These are phyloP conservation scores for Ciona savignyi DNA, from an alignment of 23 tunicate species.

Conservation along the genomic window DNA sequence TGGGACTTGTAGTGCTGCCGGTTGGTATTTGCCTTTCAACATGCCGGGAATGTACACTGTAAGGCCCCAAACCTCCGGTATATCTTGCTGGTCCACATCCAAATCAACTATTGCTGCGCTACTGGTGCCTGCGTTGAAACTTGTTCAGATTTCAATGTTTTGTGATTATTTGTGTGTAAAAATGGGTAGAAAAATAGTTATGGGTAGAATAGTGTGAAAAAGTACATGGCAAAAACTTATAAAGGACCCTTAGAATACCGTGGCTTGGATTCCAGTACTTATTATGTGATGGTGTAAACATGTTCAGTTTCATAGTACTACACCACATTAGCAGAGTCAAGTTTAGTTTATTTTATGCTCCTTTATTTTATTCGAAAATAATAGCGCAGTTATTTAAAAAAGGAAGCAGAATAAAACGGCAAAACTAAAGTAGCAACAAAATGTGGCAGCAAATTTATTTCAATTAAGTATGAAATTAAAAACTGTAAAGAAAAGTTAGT, in stretches of 20 bases:
- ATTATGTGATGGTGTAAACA: no score
- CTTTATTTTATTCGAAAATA: no score
- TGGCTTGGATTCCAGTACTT: no score
- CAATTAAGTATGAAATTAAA: not conserved
- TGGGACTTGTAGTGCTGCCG: not conserved
- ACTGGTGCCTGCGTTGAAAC: not conserved
- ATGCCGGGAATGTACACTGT: not conserved
- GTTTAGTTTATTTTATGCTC: no score
- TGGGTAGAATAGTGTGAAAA: not conserved
- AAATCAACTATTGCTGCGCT: not conserved
- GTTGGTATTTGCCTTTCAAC: not conserved
- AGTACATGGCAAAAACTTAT: no score
- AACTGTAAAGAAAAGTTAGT: not conserved
- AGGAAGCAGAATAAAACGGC: no score
- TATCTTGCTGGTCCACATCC: not conserved
- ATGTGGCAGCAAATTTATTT: no score
- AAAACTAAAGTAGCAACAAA: not conserved
- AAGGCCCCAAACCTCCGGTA: not conserved
- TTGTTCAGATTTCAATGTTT: not conserved
- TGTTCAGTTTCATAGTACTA: no score
- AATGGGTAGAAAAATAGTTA: not conserved
- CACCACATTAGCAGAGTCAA: no score
- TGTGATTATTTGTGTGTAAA: not conserved
- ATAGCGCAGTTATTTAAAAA: no score
- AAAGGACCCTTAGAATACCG: no score